phyloP scores from a whole-genome alignment of 2,888 invertebrate genomes.

The Crematogaster levior region DNA sequence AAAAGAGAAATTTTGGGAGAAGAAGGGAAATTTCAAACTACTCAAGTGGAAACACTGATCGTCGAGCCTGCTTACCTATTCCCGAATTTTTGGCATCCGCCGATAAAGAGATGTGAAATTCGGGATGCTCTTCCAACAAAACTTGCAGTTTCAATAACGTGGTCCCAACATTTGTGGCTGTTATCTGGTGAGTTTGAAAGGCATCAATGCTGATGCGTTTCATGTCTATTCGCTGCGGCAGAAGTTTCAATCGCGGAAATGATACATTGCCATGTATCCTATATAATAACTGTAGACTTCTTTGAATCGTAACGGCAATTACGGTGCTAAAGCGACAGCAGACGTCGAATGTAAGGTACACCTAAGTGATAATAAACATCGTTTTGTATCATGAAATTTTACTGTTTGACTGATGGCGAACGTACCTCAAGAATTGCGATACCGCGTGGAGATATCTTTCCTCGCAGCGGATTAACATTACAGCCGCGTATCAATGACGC shows the following conservation, averaged over 20 bases:
- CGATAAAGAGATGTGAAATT: constrained; percentile 79
- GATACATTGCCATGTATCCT: constrained; percentile 69
- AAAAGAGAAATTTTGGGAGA: too few relatives aligned
- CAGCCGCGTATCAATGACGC: constrained; percentile 65
- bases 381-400: not conserved
- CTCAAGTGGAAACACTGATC: too few relatives aligned
- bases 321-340: constrained; percentile 67
- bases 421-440: constrained; percentile 67
- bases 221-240: constrained; percentile 86
- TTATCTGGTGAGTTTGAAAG: constrained; percentile 77
- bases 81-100: constrained; percentile 30
- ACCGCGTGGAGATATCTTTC: constrained; percentile 72
- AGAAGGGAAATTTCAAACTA: too few relatives aligned
- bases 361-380: constrained; percentile 53
- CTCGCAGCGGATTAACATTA: constrained; percentile 65
- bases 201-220: constrained; percentile 85
- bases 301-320: constrained; percentile 70
- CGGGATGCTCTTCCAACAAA: constrained; percentile 81
- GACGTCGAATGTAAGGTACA: constrained; percentile 66
- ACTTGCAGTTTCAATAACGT: constrained; percentile 78
- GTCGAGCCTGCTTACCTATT: constrained; percentile 55
- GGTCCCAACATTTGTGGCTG: constrained; percentile 79
- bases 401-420: not conserved
- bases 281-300: constrained; percentile 58
- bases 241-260: constrained; percentile 86